Base-by-base conservation (phyloP, 2,113 vertebrate genomes). In the Phocoena phocoena region DNA sequence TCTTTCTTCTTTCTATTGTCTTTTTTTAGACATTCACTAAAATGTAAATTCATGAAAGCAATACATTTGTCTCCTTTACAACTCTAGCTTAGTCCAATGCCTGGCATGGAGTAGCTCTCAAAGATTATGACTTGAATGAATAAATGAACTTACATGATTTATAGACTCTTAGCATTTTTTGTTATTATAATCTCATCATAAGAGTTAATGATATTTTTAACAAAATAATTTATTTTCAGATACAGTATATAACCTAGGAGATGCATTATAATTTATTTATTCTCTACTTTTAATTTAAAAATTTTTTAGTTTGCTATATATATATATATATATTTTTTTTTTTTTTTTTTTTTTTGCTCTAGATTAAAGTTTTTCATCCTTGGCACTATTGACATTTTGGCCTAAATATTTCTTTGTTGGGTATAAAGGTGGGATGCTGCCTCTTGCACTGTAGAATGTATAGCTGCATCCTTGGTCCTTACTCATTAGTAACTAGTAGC, bases 221-320 rank as follows among this genome's bases (percentile, higher is more conserved):
- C 7, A 82, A 68, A 85, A 93, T 76, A 21, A 77, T 97, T n/a
- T 58, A 73, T n/a, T 93, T 93, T 93, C 8, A 70, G 8, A 65
- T 63, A n/a, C 1, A 63, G 1, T 6, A 20, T 12, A 70, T 90
- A n/a, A 80, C 21, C 63, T 67, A 62, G 8, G 2, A 60, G 8
- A 71, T 58, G 0, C 15, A 21, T 67, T 71, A 6, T 79, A 88
- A 81, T 84, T 94, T 90, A 55, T 15, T 68, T 55, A 60, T 33
- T 73, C 2, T 68, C 6, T 79, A 33, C 50, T 74, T 90, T 62
- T 8, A 26, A 28, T 36, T 88, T 21, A 3, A 85, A 73, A 26
- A 36, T 2, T 79, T 55, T 80, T 92, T 50, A 62, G 2, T 81
- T 85, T 67, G 6, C 2, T 53, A 17, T 53, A 53, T 53, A 17